phyloP scores from a whole-genome alignment of 2,113 vertebrate genomes.

The Isurus oxyrinchus region DNA sequence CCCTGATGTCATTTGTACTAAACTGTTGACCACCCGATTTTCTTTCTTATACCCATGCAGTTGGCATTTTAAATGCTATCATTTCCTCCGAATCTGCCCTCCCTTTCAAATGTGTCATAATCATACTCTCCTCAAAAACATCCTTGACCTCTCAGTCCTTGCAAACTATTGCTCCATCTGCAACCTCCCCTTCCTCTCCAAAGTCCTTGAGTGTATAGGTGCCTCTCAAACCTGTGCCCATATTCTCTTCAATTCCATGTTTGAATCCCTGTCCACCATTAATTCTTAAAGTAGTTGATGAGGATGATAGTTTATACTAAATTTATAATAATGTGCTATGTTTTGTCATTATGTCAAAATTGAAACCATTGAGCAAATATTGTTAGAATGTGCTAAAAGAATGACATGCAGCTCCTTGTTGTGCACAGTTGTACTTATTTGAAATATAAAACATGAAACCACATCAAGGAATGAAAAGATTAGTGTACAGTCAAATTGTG shows the following conservation, averaged over 20 bases:
- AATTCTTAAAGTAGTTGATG: not conserved
- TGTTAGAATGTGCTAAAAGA: not conserved
- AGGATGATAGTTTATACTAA: not conserved
- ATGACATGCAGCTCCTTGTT: not conserved
- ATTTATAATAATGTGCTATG: not conserved
- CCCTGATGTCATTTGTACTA: not conserved
- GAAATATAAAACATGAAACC: not conserved
- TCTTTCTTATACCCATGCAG: not conserved
- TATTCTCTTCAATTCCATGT: not conserved
- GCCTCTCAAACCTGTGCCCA: not conserved
- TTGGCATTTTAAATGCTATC: not conserved
- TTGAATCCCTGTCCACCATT: not conserved
- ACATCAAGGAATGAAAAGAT: not conserved
- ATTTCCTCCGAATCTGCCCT: not conserved
- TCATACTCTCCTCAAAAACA: not conserved
- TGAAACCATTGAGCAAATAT: not conserved
- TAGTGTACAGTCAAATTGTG: not conserved
- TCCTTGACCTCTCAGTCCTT: not conserved
- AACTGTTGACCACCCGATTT: not conserved
- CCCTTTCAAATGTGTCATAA: not conserved
- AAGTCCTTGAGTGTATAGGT: not conserved
- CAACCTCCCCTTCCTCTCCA: not conserved
- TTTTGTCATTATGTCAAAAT: not conserved
- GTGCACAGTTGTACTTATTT: not conserved
- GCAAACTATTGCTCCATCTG: not conserved